A percentile compares a stretch with the other conserved stretches of the same genome.
Conservation (phyloP, 2,888 invertebrate genomes). For the Napeogenes inachia region DNA sequence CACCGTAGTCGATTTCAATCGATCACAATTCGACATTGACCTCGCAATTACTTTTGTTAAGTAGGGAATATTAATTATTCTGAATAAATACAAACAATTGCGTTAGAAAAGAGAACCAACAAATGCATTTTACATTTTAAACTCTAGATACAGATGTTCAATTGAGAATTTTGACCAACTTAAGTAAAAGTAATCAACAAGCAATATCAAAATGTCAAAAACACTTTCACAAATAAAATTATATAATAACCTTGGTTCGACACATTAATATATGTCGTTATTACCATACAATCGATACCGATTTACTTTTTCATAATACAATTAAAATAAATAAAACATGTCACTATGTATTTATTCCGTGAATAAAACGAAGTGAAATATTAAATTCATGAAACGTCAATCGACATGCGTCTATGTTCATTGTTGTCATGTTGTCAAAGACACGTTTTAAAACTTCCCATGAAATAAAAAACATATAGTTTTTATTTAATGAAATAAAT, state of each 20-base stretch:
- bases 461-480: neutral
- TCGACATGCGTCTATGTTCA: constrained; percentile 18
- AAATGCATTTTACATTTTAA: neutral
- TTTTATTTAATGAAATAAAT: too few relatives aligned
- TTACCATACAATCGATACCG: constrained; percentile 30
- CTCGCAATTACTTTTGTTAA: constrained; percentile 22
- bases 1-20: constrained; percentile 29
- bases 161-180: constrained; percentile 31
- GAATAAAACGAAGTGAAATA: constrained; percentile 45
- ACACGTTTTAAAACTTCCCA: constrained; percentile 22
- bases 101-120: neutral
- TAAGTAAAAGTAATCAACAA: constrained; percentile 57
- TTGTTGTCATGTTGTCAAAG: constrained; percentile 25
- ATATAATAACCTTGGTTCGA: constrained; percentile 34
- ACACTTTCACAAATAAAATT: constrained; percentile 37
- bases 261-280: constrained; percentile 23
- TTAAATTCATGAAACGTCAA: constrained; percentile 48
- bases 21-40: constrained; percentile 38
- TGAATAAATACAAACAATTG: neutral
- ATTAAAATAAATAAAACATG: constrained; percentile 37
- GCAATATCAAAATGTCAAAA: constrained; percentile 53
- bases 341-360: constrained; percentile 45
- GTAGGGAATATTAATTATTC: constrained; percentile 7
- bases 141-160: constrained; percentile 20
- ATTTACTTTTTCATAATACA: constrained; percentile 31